Evolutionary conservation across 2,888 invertebrate genomes (phyloP).

Genomic region (Leucania comma): DNA sequence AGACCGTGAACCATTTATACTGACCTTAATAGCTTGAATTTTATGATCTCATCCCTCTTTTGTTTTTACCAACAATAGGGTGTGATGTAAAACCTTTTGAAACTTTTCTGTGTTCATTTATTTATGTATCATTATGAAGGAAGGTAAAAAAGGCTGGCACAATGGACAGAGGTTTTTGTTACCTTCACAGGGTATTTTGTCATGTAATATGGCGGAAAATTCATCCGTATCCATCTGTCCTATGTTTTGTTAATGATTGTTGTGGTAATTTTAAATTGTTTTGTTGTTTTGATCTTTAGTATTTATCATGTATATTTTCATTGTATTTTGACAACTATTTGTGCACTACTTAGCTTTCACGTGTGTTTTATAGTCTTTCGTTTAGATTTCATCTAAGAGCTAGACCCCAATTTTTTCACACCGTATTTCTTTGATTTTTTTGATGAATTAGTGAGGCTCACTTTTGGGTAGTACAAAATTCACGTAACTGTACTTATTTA

Average conservation of each 20-base stretch:
- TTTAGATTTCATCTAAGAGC: neutral
- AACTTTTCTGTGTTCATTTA: conserved; percentile 51
- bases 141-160: conserved; percentile 41
- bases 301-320: neutral
- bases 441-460: neutral
- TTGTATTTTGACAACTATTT: neutral
- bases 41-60: conserved; percentile 53
- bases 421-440: no score
- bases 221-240: conserved; percentile 10
- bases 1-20: conserved; percentile 54
- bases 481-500: neutral
- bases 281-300: conserved; percentile 27
- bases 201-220: conserved; percentile 57
- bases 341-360: no score
- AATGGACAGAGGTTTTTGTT: conserved; percentile 47
- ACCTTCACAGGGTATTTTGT: conserved; percentile 45
- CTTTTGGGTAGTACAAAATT: neutral
- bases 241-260: conserved; percentile 27
- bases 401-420: no score
- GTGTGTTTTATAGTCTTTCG: no score
- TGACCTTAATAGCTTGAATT: conserved; percentile 55
- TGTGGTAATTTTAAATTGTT: conserved; percentile 22
- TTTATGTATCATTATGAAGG: conserved; percentile 50
- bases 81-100: conserved; percentile 58
- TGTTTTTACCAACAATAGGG: conserved; percentile 60